These are phyloP conservation scores for Disparrhopalites patrizii DNA, from an alignment of 2,888 invertebrate species.

Conservation along the genomic window DNA sequence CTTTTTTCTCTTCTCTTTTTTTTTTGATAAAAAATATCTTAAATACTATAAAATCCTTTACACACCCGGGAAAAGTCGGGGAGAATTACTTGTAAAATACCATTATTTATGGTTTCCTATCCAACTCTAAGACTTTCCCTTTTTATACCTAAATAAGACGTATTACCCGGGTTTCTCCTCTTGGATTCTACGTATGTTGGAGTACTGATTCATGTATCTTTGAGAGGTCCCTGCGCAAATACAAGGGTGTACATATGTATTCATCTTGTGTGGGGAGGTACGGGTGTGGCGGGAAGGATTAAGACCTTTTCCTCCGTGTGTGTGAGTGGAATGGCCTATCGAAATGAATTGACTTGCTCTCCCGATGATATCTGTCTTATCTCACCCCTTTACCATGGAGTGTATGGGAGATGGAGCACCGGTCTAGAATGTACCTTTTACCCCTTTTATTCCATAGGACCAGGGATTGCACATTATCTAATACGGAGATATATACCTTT, in stretches of 20 bases:
- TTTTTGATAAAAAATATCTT: too few relatives aligned
- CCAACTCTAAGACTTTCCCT: neutral
- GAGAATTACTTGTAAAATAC: neutral
- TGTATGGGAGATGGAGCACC: too few relatives aligned
- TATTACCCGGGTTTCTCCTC: too few relatives aligned
- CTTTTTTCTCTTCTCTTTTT: neutral
- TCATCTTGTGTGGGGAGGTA: too few relatives aligned
- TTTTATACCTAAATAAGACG: neutral
- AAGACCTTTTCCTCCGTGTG: neutral
- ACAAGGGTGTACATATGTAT: too few relatives aligned
- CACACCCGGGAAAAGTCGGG: neutral
- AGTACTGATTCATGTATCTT: too few relatives aligned
- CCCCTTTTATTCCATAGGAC: too few relatives aligned
- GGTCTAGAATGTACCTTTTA: too few relatives aligned
- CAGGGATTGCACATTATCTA: too few relatives aligned
- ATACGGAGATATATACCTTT: too few relatives aligned
- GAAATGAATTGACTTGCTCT: slow-evolving; percentile 4
- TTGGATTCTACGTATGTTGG: neutral
- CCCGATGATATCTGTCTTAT: slow-evolving; percentile 1
- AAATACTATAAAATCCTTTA: neutral
- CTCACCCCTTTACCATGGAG: neutral
- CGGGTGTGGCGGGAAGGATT: too few relatives aligned
- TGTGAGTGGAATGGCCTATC: neutral
- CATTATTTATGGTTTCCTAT: neutral
- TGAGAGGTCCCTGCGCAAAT: too few relatives aligned